Evolutionary conservation across 2,797 vertebrate species (phyloP).

Genomic region (Masticophis lateralis): DNA sequence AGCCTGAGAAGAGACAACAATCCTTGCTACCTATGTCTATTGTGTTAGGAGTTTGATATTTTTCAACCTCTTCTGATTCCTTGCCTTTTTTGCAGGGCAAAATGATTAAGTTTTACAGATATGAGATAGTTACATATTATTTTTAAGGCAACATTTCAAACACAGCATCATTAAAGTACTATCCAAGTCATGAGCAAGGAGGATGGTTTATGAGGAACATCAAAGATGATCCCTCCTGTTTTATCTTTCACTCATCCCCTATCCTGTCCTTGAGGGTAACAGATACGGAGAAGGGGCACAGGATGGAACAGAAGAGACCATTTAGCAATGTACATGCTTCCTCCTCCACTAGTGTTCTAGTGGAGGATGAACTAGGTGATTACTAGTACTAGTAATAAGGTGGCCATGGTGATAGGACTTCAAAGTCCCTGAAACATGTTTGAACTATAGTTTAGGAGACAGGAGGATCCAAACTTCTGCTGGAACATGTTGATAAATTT

Average conservation of each 20-base stretch:
- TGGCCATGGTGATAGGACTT: background rate
- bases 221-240: background rate
- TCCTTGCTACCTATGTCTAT: background rate
- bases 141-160: background rate
- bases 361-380: background rate
- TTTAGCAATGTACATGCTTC: background rate
- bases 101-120: background rate
- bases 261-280: background rate
- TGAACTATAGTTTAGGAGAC: background rate
- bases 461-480: background rate
- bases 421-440: background rate
- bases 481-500: background rate
- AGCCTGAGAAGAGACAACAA: background rate
- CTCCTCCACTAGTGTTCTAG: background rate
- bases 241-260: background rate
- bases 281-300: background rate
- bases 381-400: background rate
- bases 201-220: background rate
- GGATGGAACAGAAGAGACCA: background rate
- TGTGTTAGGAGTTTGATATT: background rate
- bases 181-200: background rate
- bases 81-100: background rate
- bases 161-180: background rate
- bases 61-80: background rate
- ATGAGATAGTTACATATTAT: background rate